Evolutionary conservation across 2,888 invertebrate species (phyloP).

Genomic region (Phania funesta): DNA sequence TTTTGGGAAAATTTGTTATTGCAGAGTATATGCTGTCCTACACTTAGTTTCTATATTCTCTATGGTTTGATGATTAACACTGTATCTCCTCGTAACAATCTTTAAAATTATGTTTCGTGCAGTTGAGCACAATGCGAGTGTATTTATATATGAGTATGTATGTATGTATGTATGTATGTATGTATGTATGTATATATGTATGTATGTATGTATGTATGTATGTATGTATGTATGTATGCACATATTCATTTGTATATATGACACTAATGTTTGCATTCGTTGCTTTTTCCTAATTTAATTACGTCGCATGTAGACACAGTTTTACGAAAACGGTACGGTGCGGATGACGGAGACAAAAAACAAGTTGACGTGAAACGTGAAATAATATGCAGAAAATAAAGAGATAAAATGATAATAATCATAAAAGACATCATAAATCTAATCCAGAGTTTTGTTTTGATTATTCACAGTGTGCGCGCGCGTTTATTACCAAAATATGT

Average conservation of each 20-base stretch:
- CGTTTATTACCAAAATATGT: slow-evolving; percentile 8
- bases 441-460: slow-evolving; percentile 60
- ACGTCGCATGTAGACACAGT: slow-evolving; percentile 49
- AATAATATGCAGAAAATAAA: slow-evolving; percentile 29
- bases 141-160: neutral
- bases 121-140: slow-evolving; percentile 35
- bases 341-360: slow-evolving; percentile 29
- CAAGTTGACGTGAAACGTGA: slow-evolving; percentile 39
- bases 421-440: slow-evolving; percentile 68
- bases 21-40: slow-evolving; percentile 15
- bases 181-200: neutral
- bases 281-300: slow-evolving; percentile 55
- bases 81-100: slow-evolving; percentile 33
- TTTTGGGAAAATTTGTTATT: neutral
- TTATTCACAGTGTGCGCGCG: slow-evolving; percentile 44
- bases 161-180: neutral
- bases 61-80: slow-evolving; percentile 32
- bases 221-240: neutral
- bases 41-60: slow-evolving; percentile 33
- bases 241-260: slow-evolving; percentile 1
- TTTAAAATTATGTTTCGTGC: slow-evolving; percentile 42
- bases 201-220: neutral
- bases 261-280: slow-evolving; percentile 44
- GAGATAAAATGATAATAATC: slow-evolving; percentile 22
- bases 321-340: slow-evolving; percentile 46